Evolutionary conservation across 2,888 invertebrate species (phyloP).

Genomic region (Endomychus coccineus): DNA sequence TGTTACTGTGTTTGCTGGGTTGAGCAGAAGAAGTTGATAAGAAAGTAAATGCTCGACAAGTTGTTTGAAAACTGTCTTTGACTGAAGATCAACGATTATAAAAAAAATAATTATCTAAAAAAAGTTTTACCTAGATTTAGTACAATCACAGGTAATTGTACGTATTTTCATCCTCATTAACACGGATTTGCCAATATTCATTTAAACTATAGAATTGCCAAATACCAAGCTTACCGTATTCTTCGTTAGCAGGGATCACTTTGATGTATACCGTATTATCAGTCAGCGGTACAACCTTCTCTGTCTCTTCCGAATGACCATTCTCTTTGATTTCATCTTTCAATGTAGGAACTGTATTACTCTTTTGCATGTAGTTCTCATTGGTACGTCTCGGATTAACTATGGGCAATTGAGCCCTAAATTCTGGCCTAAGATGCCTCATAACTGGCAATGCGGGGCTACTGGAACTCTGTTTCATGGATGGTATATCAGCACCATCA

Average conservation of each 20-base stretch:
- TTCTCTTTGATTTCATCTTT: conserved; percentile 34
- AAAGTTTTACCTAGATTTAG: too few relatives aligned
- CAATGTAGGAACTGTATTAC: conserved; percentile 37
- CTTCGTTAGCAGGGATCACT: conserved; percentile 10
- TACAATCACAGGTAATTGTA: too few relatives aligned
- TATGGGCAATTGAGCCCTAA: conserved; percentile 73
- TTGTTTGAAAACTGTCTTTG: too few relatives aligned
- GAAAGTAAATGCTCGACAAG: too few relatives aligned
- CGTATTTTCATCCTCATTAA: too few relatives aligned
- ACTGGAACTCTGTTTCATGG: conserved; percentile 39
- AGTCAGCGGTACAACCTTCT: conserved; percentile 1
- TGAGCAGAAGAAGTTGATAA: too few relatives aligned
- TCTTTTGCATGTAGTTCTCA: conserved; percentile 35
- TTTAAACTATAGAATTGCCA: too few relatives aligned
- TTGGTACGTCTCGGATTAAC: conserved; percentile 52
- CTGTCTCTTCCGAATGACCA: conserved; percentile 26
- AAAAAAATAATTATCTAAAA: too few relatives aligned
- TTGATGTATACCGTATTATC: not conserved
- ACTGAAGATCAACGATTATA: too few relatives aligned
- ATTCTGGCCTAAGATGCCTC: conserved; percentile 76
- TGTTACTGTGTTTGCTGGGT: too few relatives aligned
- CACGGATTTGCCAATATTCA: too few relatives aligned
- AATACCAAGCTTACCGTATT: conserved; percentile 18
- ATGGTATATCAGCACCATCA: conserved; percentile 33
- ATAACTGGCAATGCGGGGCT: conserved; percentile 63